A percentile compares a stretch with the other conserved stretches of the same genome.
Conservation (phyloP, 2,888 invertebrate species). For the Zelleria hepariella region DNA sequence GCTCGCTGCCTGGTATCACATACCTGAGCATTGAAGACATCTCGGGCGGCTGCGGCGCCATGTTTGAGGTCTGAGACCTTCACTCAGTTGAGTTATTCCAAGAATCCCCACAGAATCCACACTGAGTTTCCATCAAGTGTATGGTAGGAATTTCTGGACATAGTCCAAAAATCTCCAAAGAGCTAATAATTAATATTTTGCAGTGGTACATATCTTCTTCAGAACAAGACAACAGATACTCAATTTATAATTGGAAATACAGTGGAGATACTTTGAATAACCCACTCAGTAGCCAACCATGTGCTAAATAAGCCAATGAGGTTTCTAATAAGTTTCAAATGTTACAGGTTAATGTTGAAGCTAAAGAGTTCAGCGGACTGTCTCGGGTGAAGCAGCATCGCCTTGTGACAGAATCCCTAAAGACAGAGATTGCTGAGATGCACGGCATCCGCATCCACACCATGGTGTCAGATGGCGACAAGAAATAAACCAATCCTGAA, state of each 20-base stretch:
- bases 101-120: too few species aligned
- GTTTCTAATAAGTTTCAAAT: slow-evolving; percentile 3
- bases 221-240: too few species aligned
- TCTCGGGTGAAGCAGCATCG: slow-evolving; percentile 81
- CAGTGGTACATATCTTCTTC: too few species aligned
- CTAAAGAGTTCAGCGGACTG: slow-evolving; percentile 78
- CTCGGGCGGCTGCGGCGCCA: slow-evolving; percentile 86
- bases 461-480: slow-evolving; percentile 24
- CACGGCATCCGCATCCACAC: slow-evolving; percentile 87
- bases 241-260: too few species aligned
- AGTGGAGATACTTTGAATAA: too few species aligned
- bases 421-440: slow-evolving; percentile 85
- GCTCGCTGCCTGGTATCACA: slow-evolving; percentile 74
- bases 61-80: slow-evolving; percentile 84
- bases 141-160: too few species aligned
- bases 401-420: slow-evolving; percentile 79
- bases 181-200: too few species aligned
- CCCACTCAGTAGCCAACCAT: too few species aligned
- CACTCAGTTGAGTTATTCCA: too few species aligned
- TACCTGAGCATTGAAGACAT: slow-evolving; percentile 78
- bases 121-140: too few species aligned
- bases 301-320: not conserved
- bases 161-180: too few species aligned
- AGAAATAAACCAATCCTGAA: not conserved
- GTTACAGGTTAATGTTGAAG: slow-evolving; percentile 73